Evolutionary conservation across 2,888 invertebrate species (phyloP), one percentile per base, ranked within the genome.

Genomic region (Coleophora flavipennella): DNA sequence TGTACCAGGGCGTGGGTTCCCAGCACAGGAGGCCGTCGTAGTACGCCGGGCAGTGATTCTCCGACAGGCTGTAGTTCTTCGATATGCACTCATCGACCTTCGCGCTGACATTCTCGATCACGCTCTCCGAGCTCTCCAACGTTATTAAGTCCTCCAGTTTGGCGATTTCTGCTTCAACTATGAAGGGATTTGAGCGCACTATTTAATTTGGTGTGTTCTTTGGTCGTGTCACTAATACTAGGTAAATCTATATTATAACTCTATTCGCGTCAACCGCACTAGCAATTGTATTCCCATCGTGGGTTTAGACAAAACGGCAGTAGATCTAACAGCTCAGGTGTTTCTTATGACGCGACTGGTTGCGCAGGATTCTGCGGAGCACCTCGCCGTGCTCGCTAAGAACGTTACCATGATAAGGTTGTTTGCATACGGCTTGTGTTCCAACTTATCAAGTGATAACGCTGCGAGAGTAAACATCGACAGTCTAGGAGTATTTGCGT

Each of bases 21-120:
- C 95, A 96, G 69, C 95, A 96, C 28, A 93, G 81, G 42, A 94
- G 77, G 3, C 88, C 88, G 62, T 95, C 95, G 84, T 90, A 93
- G 51, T 88, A 88, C 31, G 90, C 88, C 41, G 88, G 87, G 62
- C 94, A 94, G 64, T 62, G 70, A 39, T 59, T 62, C 28, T 62
- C 61, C 13, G 67, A 57, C 34, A 70, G 41, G 38, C 71, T 69
- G 41, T 54, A 41, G 43, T 77, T 70, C 52, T 61, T 66, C 47
- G 59, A 65, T 55, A 74, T 44, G 45, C 84, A 84, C 50, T 79
- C 77, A 44, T 74, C 62, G 42, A 51, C 57, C 48, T 58, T 63
- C 33, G 66, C 73, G 51, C 72, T 79, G 47, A 55, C 75, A 67
- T 80, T 75, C 37, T 75, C 77, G 33, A 61, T 61, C 52, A 67